Percentiles rank a stretch among this genome's conserved stretches.
These are phyloP conservation scores for Anticlea derivata DNA, from an alignment of 2,888 invertebrate genomes.

Conservation along the genomic window DNA sequence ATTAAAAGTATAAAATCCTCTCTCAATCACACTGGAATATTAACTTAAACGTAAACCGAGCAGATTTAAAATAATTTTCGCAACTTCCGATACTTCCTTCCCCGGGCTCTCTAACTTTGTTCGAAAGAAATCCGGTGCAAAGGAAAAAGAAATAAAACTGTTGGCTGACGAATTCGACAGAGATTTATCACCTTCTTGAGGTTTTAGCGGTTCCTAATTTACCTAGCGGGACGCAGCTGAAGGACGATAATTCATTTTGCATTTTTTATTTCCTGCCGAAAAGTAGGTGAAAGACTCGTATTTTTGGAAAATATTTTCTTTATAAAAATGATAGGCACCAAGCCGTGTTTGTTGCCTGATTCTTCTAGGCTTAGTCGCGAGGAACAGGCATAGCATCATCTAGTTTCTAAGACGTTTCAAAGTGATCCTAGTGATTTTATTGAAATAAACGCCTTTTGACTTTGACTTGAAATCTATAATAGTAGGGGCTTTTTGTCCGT, in stretches of 20 bases:
- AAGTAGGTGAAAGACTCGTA: constrained; percentile 12
- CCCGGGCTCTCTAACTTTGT: constrained; percentile 56
- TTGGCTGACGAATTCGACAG: constrained; percentile 72
- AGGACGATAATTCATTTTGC: constrained; percentile 50
- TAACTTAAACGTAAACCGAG: constrained; percentile 21
- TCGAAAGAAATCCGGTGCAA: constrained; percentile 55
- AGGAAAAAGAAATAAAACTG: constrained; percentile 66
- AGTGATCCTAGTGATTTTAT: no score
- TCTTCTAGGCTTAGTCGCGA: no score
- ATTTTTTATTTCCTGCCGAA: constrained; percentile 41
- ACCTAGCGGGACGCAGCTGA: constrained; percentile 50
- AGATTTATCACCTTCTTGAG: constrained; percentile 67
- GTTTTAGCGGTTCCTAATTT: constrained; percentile 68
- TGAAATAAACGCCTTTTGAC: no score
- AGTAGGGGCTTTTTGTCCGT: no score
- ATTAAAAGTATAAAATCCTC: neutral
- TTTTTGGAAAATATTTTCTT: constrained; percentile 11
- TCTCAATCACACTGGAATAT: constrained; percentile 11
- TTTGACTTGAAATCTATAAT: no score
- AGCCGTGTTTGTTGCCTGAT: no score
- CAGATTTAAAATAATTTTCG: constrained; percentile 35
- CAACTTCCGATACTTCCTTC: constrained; percentile 39
- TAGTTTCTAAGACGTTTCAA: no score
- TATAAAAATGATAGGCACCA: no score
- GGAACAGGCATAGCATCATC: no score